phyloP scores from a whole-genome alignment of 1,140 invertebrate species.

The Caenorhabditis inopinata region DNA sequence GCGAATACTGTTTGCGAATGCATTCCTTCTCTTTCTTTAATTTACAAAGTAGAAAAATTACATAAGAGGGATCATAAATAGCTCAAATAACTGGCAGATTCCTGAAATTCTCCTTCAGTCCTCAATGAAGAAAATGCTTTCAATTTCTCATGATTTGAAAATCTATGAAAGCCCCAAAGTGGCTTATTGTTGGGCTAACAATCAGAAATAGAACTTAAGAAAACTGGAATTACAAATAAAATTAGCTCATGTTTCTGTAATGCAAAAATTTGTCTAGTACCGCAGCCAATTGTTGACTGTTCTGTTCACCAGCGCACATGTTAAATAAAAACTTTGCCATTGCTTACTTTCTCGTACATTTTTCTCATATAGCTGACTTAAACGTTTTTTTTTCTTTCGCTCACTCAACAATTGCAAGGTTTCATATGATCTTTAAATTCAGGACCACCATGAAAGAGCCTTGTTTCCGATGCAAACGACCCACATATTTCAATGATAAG shows the following conservation, averaged over 20 bases:
- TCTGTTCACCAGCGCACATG: constrained; percentile 23
- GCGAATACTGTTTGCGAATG: too few relatives aligned
- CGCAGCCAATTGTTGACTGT: constrained; percentile 26
- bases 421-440: background rate
- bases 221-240: constrained; percentile 19
- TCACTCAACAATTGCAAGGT: constrained; percentile 12
- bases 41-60: too few relatives aligned
- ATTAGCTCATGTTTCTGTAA: constrained; percentile 28
- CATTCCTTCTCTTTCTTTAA: too few relatives aligned
- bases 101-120: too few relatives aligned
- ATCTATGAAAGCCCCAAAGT: too few relatives aligned
- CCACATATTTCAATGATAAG: constrained; percentile 66
- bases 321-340: constrained; percentile 27
- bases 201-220: constrained; percentile 1
- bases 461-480: constrained; percentile 65
- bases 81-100: too few relatives aligned
- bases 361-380: constrained; percentile 6
- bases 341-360: constrained; percentile 32
- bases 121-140: too few relatives aligned
- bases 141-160: constrained; percentile 28
- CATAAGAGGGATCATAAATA: too few relatives aligned
- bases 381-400: background rate
- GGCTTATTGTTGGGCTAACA: too few relatives aligned
- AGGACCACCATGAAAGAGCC: constrained; percentile 62
- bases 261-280: background rate